Evolutionary conservation across 2,888 invertebrate genomes (phyloP), one percentile per base, ranked within the genome.

Genomic region (Nezara viridula): DNA sequence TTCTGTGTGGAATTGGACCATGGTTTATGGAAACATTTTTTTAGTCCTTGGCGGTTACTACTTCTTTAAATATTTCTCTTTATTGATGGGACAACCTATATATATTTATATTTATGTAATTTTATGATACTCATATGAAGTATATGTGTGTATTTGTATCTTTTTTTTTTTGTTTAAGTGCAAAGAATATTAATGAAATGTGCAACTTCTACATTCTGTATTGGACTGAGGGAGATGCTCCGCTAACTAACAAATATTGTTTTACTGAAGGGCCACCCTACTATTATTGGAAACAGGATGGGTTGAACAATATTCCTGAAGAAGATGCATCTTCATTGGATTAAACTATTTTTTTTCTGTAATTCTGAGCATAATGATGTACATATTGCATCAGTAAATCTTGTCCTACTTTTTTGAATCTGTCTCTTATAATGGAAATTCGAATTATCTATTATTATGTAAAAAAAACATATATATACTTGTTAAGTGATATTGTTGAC

Each of bases 161-260:
- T 10, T 5, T 52, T 85, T 81, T 19, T 88, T 85, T 87, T 10
- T 89, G 85, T 90, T 90, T 73, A 87, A 91, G 97, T 0, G 94
- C 96, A 2, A 98, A 98, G 47, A 97, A 96, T 92, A 94, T 95
- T 24, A 97, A 98, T 92, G 98, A 98, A 93, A 98, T 98, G 98
- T 98, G 98, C 93, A 98, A 98, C 93, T 98, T 98, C 93, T 98
- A 98, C 93, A 93, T 98, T 2, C 97, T 98, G 97, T 98, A 98
- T 93, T 98, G 97, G 94, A 97, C 98, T 0, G 95, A 97, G 89
- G 94, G 96, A 88, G 95, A 94, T 24, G 94, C 95, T 5, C 97
- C 97, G 0, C 93, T 98, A 7, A 93, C 95, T 0, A 95, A 95
- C 93, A 96, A 97, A 92, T 97, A 97, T 92, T 98, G 97, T 92